A percentile compares a stretch with the other conserved stretches of the same genome.
Conservation (phyloP, 2,113 vertebrate species). For the Theropithecus gelada region DNA sequence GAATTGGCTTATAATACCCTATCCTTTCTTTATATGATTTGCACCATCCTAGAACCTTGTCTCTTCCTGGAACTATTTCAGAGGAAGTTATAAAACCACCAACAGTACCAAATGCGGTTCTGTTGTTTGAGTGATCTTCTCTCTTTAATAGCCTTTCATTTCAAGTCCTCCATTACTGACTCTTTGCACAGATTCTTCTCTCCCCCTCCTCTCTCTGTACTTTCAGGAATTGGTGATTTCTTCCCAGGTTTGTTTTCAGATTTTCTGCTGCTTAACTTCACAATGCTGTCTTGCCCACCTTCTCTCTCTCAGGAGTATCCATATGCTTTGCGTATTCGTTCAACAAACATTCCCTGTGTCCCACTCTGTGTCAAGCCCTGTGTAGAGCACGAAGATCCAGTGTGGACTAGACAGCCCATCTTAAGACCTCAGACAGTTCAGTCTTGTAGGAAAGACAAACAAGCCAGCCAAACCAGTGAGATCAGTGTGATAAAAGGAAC, state of each 20-base stretch:
- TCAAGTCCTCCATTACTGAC: neutral
- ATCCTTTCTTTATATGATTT: constrained; percentile 23
- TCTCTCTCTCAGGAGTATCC: neutral
- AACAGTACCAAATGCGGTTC: neutral
- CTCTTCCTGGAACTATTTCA: constrained; percentile 55
- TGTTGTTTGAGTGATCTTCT: neutral
- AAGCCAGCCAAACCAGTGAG: neutral
- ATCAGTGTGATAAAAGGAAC: neutral
- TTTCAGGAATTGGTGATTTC: neutral
- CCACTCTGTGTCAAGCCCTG: neutral
- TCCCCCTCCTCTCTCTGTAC: neutral
- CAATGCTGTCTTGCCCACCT: neutral
- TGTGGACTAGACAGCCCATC: neutral
- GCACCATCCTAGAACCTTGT: constrained; percentile 41
- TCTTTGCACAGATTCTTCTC: neutral
- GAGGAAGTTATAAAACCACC: constrained; percentile 61
- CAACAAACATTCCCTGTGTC: neutral
- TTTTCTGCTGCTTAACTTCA: neutral
- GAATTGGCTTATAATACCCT: neutral
- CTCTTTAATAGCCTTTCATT: neutral
- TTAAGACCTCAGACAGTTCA: neutral
- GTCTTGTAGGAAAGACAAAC: neutral
- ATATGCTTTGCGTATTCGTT: neutral
- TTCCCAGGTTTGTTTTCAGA: neutral
- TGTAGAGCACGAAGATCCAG: neutral